Evolutionary conservation across 2,797 vertebrate genomes (phyloP), one percentile per base, ranked within the genome.

Genomic region (Uromys caudimaculatus): DNA sequence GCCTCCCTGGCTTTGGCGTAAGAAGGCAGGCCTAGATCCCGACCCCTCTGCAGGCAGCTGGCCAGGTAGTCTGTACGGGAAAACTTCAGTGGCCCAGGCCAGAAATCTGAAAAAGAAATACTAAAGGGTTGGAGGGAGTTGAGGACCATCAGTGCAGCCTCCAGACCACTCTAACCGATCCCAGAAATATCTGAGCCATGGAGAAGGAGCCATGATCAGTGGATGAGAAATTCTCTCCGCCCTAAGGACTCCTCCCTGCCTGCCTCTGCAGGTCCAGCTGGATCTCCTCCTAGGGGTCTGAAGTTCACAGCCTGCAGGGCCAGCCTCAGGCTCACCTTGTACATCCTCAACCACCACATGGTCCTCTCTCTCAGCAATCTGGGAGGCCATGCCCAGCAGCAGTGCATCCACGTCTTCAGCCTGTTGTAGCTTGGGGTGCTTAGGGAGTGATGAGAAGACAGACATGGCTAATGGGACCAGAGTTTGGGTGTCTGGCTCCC

Each of bases 331-430:
- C 90, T 96, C 78, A 99, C 99, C 99, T 99, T 95, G 99, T 52
- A 99, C 97, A 96, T 99, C 99, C 97, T 99, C 99, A 78, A 99
- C 99, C 60, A 99, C 97, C 10, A 99, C 83, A 52, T 99, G 98
- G 98, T 99, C 99, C 97, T 99, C 99, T 98, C 21, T 98, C 97
- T 99, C 99, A 0, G 99, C 98, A 0, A 99, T 99, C 98, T 99
- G 99, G 1, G 99, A 99, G 81, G 99, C 98, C 99, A 99, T 99
- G 62, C 99, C 99, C 98, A 99, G 98, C 75, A 99, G 95, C n/a
- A 99, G 98, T 0, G 98, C 98, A 2, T 99, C 99, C 52, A 99
- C 92, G 47, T 99, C 99, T 44, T 98, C 96, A 67, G 98, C 94
- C 23, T 93, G 98, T 91, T 97, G 98, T 92, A 99, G 73, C 92